These are phyloP conservation scores for Pseudolaguvia tuberculata DNA, from an alignment of 2,113 vertebrate genomes.

Conservation along the genomic window DNA sequence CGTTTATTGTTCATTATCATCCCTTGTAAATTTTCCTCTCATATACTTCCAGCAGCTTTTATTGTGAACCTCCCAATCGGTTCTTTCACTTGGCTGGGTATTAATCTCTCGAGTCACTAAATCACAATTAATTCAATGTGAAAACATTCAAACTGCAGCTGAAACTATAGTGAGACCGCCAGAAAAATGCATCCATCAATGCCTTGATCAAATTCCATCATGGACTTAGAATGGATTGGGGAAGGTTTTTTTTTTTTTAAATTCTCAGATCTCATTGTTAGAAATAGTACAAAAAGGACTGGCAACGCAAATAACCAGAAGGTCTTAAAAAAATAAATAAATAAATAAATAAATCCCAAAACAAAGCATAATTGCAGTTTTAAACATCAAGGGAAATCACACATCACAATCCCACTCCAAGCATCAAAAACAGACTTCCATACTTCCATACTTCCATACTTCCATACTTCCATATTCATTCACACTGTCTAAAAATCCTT, in stretches of 20 bases:
- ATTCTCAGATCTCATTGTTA: constrained; percentile 23
- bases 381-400: constrained; percentile 16
- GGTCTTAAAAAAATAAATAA: constrained; percentile 36
- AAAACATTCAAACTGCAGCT: constrained; percentile 18
- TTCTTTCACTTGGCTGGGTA: background rate
- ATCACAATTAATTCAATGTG: constrained; percentile 14
- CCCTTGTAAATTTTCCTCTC: constrained; percentile 4
- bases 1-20: constrained; percentile 33
- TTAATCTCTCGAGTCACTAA: constrained; percentile 4
- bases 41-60: background rate
- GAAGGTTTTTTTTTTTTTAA: constrained; percentile 20
- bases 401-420: constrained; percentile 49
- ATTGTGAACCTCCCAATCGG: background rate
- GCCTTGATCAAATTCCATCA: constrained; percentile 23
- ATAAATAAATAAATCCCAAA: constrained; percentile 34
- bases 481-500: constrained; percentile 30
- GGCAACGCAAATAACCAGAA: constrained; percentile 31
- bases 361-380: background rate
- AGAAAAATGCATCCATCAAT: constrained; percentile 20
- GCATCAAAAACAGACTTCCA: constrained; percentile 43
- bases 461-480: constrained; percentile 9
- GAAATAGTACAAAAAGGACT: background rate
- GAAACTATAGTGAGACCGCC: constrained; percentile 15
- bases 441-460: constrained; percentile 28
- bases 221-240: constrained; percentile 31